Conservation (phyloP, 2,888 invertebrate species). For the Caenorhabditis sp. region DNA sequence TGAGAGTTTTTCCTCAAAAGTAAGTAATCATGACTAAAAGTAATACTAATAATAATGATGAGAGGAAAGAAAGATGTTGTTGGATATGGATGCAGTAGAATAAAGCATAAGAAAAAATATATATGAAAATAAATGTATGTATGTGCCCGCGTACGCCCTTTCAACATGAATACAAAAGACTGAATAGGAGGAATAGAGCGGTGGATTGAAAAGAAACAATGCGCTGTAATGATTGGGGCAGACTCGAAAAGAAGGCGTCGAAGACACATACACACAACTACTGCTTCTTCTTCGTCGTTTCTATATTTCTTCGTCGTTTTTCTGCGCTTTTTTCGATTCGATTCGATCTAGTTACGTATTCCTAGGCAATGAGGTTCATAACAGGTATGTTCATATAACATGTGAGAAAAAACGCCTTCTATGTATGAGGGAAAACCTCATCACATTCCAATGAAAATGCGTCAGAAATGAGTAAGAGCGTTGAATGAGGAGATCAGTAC, state of each 20-base stretch:
- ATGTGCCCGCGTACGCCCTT: slow-evolving; percentile 46
- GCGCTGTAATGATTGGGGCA: slow-evolving; percentile 60
- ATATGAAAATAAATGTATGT: slow-evolving; percentile 17
- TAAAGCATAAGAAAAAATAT: slow-evolving; percentile 11
- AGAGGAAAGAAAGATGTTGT: slow-evolving; percentile 31
- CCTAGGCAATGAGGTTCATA: too few relatives aligned
- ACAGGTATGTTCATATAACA: too few relatives aligned
- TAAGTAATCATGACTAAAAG: too few relatives aligned
- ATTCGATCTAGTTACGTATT: too few relatives aligned
- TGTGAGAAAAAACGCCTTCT: too few relatives aligned
- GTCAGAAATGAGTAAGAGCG: too few relatives aligned
- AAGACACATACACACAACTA: slow-evolving; percentile 22
- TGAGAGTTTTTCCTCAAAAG: too few relatives aligned
- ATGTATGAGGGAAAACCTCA: too few relatives aligned
- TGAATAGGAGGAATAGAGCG: slow-evolving; percentile 61
- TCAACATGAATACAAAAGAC: slow-evolving; percentile 60
- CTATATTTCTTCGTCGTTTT: slow-evolving; percentile 15
- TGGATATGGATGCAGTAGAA: too few relatives aligned
- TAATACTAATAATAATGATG: slow-evolving; percentile 22
- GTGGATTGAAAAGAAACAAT: slow-evolving; percentile 65
- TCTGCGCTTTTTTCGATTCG: slow-evolving; percentile 14
- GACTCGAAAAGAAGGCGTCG: slow-evolving; percentile 8
- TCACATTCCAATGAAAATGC: too few relatives aligned
- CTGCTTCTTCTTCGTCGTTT: slow-evolving; percentile 9
- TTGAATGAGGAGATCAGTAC: too few relatives aligned